Percentiles rank a stretch among this genome's conserved stretches.
These are phyloP conservation scores for Gobius niger DNA, from an alignment of 2,113 vertebrate species.

Conservation along the genomic window DNA sequence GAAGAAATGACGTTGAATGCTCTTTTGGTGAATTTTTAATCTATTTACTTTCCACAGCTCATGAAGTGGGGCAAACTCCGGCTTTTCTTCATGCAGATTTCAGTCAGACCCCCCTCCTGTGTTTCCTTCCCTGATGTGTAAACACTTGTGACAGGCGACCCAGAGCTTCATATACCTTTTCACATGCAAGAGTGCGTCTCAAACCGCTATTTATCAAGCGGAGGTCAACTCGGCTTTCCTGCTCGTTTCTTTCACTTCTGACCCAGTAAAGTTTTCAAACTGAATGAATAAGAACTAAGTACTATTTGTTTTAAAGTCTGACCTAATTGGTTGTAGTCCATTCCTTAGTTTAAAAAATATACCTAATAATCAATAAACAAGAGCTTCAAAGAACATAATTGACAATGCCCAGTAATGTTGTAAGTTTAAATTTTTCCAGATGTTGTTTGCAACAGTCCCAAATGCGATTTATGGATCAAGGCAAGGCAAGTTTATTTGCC, in stretches of 20 bases:
- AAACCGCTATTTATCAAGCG: slow-evolving; percentile 30
- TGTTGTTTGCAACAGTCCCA: too few species aligned
- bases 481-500: too few species aligned
- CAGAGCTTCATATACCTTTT: slow-evolving; percentile 49
- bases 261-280: not conserved
- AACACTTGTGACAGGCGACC: slow-evolving; percentile 52
- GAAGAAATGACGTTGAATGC: slow-evolving; percentile 10
- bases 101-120: slow-evolving; percentile 22
- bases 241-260: not conserved
- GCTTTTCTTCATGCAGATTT: slow-evolving; percentile 11
- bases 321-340: too few species aligned
- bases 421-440: too few species aligned
- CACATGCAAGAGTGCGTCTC: slow-evolving; percentile 46
- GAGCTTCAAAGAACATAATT: too few species aligned
- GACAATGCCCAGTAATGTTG: too few species aligned
- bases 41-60: not conserved
- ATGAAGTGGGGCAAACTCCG: not conserved
- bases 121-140: slow-evolving; percentile 31
- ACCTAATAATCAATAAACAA: too few species aligned
- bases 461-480: too few species aligned
- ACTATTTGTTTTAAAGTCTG: too few species aligned
- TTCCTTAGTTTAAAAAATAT: too few species aligned
- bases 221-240: slow-evolving; percentile 22
- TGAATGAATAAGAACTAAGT: too few species aligned
- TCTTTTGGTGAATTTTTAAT: slow-evolving; percentile 9